Base-by-base conservation (phyloP, 2,888 invertebrate genomes). In the Clostera curtula region DNA sequence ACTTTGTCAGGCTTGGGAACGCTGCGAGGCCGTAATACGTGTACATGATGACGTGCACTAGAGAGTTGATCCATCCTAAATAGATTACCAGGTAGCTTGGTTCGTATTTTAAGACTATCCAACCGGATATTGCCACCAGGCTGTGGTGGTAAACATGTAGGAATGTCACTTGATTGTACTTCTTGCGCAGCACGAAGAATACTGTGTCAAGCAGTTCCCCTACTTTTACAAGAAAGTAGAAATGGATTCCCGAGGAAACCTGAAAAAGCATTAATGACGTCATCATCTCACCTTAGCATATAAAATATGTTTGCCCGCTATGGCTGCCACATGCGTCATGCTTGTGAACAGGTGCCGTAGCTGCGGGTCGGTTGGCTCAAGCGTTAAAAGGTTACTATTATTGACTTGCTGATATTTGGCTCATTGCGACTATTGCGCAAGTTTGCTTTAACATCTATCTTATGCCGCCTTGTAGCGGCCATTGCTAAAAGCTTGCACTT, bases 131-230 rank as follows among this genome's bases (percentile, higher is more conserved):
- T 0, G 37, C 28, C 43, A 50, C 50, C 1, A 88, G 61, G 0
- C 88, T 75, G 57, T 95, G 95, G 64, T 95, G 95, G 56, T 93
- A 94, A 1, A 95, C 90, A 56, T 95, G 94, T 10, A 95, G 86
- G 51, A 93, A 92, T 0, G 92, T 88, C 2, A 94, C 89, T 70
- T 95, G 95, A 20, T 87, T 48, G 84, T 83, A 17, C 79, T 75
- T 51, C 66, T 94, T 94, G 8, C 94, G 86, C 46, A 94, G 68
- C 6, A 94, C 90, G 62, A 95, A 94, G 72, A 95, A 94, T n/a
- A 92, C 86, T 0, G 91, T 91, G 51, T 91, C 91, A 34, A 90
- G 50, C 1, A 91, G 79, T 57, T 91, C 91, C 1, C 89, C 76
- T 9, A 91, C 62, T 66, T 91, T 91, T 9, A 90, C 90, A 37